Percentiles rank a stretch among this genome's conserved stretches.
Conservation (phyloP, 2,797 vertebrate genomes). For the Cephalopachus bancanus region DNA sequence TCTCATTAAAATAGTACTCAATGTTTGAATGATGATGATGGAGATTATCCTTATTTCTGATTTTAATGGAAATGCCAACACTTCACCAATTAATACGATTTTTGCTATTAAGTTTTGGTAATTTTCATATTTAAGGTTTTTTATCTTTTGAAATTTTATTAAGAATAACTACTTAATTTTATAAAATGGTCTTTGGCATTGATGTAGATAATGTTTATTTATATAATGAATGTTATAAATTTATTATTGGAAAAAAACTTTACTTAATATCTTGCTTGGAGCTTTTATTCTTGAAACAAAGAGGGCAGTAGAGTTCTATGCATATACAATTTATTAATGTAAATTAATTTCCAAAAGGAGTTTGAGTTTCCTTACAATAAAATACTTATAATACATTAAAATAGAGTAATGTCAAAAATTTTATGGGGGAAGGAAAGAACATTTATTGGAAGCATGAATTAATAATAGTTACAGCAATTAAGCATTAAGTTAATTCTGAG, state of each 20-base stretch:
- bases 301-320: slow-evolving; percentile 63
- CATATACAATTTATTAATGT: not conserved
- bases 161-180: not conserved
- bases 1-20: too few species aligned
- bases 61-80: slow-evolving; percentile 19
- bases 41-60: not conserved
- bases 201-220: not conserved
- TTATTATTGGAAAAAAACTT: not conserved
- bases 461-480: not conserved
- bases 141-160: not conserved
- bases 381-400: slow-evolving; percentile 36
- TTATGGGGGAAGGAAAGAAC: not conserved
- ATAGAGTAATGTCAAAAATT: not conserved
- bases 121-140: not conserved
- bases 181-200: not conserved
- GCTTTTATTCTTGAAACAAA: slow-evolving; percentile 57
- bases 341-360: not conserved
- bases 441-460: slow-evolving; percentile 18
- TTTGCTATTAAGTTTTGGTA: not conserved
- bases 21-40: not conserved
- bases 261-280: not conserved
- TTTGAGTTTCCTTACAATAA: slow-evolving; percentile 24
- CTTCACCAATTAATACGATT: not conserved
- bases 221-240: not conserved
- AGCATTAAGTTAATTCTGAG: not conserved